Percentiles rank a stretch among this genome's conserved stretches.
phyloP scores from a whole-genome alignment of 1,140 invertebrate genomes.

The Tetragonula clypearis region DNA sequence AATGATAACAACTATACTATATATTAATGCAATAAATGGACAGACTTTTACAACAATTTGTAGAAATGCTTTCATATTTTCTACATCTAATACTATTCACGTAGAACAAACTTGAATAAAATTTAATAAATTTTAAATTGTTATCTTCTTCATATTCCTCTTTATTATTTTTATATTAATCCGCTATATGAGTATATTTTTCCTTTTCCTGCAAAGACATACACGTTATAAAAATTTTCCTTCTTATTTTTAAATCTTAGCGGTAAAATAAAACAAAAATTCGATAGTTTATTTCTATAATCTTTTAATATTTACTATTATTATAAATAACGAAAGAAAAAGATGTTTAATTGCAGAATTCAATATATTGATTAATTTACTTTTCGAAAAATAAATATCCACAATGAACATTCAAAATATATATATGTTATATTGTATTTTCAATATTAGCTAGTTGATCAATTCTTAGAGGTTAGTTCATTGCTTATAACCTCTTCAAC shows the following conservation, averaged over 20 bases:
- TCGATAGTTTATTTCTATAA: not conserved
- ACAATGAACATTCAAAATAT: not conserved
- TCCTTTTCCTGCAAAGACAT: slow-evolving; percentile 11
- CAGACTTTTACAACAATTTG: slow-evolving; percentile 26
- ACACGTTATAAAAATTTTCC: not conserved
- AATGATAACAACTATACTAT: slow-evolving; percentile 34
- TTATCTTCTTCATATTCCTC: not conserved
- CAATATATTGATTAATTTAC: not conserved
- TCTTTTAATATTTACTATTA: not conserved
- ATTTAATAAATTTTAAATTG: slow-evolving; percentile 10
- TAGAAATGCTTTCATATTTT: slow-evolving; percentile 31
- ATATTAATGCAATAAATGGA: slow-evolving; percentile 37
- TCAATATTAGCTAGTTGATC: not conserved
- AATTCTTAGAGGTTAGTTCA: not conserved
- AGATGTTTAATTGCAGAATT: not conserved
- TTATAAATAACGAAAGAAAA: not conserved
- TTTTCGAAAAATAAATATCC: not conserved
- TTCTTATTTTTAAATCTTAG: not conserved
- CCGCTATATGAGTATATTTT: not conserved
- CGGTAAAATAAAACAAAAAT: not conserved
- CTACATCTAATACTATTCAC: slow-evolving; percentile 2
- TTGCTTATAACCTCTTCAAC: slow-evolving; percentile 24
- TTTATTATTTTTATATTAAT: not conserved
- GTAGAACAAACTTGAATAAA: not conserved
- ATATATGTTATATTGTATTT: not conserved